These are phyloP conservation scores for Dolichallabes microphthalmus DNA, from an alignment of 2,113 vertebrate genomes.

Conservation along the genomic window DNA sequence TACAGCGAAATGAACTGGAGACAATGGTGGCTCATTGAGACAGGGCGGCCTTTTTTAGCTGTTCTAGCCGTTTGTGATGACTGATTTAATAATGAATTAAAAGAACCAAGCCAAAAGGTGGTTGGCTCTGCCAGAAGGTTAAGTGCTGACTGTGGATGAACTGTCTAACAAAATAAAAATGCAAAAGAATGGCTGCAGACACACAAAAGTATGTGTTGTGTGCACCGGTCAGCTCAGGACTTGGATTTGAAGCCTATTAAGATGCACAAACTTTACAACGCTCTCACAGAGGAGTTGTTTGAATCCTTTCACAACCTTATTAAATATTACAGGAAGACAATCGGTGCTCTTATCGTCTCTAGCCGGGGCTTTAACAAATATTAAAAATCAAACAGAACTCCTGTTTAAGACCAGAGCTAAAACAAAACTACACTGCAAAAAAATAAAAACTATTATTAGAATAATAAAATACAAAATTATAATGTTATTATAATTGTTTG, in stretches of 20 bases:
- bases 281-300: background rate
- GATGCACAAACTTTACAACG: background rate
- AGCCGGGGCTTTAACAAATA: background rate
- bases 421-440: too few relatives aligned
- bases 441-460: too few relatives aligned
- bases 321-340: background rate
- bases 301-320: background rate
- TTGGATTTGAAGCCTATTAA: background rate
- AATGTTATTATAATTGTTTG: too few relatives aligned
- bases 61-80: background rate
- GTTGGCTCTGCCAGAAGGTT: background rate
- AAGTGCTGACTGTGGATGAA: background rate
- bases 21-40: background rate
- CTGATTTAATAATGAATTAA: background rate
- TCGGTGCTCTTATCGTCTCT: background rate
- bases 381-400: background rate
- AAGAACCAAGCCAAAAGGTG: background rate
- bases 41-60: background rate
- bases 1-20: background rate
- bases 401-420: too few relatives aligned
- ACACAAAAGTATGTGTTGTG: background rate
- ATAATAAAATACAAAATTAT: too few relatives aligned
- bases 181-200: background rate
- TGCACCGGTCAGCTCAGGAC: background rate
- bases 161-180: background rate